phyloP scores from a whole-genome alignment of 2,797 vertebrate species.

The Eptatretus atami region DNA sequence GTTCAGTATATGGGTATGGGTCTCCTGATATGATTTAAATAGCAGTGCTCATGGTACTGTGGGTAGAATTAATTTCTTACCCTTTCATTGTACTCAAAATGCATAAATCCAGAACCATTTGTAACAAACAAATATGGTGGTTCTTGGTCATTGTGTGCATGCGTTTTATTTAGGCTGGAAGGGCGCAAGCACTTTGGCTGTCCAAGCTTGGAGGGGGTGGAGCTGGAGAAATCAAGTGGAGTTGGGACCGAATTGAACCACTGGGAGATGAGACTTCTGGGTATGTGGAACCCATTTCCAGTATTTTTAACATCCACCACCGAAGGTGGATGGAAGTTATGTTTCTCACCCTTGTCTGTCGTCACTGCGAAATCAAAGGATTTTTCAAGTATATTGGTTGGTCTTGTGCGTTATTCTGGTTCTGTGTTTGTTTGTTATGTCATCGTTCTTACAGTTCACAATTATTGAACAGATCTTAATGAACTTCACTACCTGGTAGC shows the following conservation, averaged over 20 bases:
- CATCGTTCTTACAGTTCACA: no score
- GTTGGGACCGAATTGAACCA: slow-evolving; percentile 76
- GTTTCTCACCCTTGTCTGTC: no score
- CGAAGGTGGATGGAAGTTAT: no score
- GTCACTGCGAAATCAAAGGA: no score
- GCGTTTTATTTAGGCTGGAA: slow-evolving; percentile 32
- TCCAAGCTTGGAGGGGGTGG: slow-evolving; percentile 67
- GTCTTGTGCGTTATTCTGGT: no score
- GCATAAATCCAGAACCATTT: background rate
- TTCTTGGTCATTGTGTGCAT: slow-evolving; percentile 5
- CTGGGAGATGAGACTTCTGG: slow-evolving; percentile 71
- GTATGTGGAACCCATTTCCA: slow-evolving; percentile 13
- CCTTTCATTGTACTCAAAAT: background rate
- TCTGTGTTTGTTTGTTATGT: no score
- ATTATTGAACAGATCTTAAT: no score
- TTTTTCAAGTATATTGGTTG: no score
- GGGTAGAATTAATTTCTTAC: background rate
- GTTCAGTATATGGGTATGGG: background rate
- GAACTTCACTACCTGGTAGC: no score
- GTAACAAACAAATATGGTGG: background rate
- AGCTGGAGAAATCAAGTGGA: slow-evolving; percentile 93
- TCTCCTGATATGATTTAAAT: background rate
- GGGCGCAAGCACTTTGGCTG: slow-evolving; percentile 58
- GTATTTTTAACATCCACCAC: no score
- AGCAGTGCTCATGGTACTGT: background rate